Conservation (phyloP, 2,797 vertebrate genomes). For the Phoeniculus purpureus region DNA sequence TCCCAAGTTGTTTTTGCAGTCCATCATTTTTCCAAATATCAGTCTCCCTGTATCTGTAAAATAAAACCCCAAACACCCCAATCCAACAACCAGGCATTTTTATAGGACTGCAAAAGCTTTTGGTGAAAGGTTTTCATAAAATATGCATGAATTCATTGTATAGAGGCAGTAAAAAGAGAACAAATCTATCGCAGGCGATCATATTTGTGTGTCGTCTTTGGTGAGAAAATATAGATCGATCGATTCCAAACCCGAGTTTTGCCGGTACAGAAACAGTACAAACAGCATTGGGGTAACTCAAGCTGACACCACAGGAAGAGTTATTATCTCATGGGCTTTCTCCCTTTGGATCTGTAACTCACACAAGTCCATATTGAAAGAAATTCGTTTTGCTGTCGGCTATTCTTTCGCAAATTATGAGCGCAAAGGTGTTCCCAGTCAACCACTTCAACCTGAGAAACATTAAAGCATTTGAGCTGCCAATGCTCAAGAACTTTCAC, state of each 20-base stretch:
- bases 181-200: slow-evolving; percentile 34
- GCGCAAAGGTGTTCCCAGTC: neutral
- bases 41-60: neutral
- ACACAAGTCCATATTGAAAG: neutral
- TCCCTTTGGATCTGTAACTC: neutral
- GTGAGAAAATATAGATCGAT: slow-evolving; percentile 44
- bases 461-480: neutral
- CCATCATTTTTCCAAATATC: neutral
- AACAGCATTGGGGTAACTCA: slow-evolving; percentile 5
- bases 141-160: slow-evolving; percentile 52
- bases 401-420: neutral
- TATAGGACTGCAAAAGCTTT: slow-evolving; percentile 13
- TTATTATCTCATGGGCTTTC: neutral
- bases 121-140: slow-evolving; percentile 46
- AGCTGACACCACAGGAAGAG: slow-evolving; percentile 16
- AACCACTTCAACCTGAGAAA: neutral
- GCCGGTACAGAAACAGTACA: neutral
- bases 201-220: slow-evolving; percentile 37
- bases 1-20: neutral
- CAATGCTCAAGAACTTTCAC: neutral
- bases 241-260: slow-evolving; percentile 7
- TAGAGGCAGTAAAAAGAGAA: neutral
- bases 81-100: neutral
- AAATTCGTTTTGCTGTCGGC: neutral
- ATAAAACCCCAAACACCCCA: neutral